Percentiles rank a stretch among this genome's conserved stretches.
Conservation (phyloP, 2,888 invertebrate genomes). For the Oligia latruncula region DNA sequence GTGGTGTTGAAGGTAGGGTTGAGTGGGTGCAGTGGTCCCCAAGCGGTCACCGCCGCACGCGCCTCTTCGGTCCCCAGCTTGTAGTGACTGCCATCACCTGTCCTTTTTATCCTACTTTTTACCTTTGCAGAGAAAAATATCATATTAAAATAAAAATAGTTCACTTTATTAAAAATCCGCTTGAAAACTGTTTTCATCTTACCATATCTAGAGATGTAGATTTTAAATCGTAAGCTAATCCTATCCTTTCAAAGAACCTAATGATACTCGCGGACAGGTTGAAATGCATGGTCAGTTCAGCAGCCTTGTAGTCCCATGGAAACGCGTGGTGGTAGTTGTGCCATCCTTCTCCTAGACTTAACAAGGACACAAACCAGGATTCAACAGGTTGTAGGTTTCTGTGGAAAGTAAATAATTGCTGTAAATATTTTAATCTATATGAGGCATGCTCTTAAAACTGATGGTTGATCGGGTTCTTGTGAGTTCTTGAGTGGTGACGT, state of each 20-base stretch:
- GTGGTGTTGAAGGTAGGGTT: conserved; percentile 83
- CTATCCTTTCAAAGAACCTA: conserved; percentile 90
- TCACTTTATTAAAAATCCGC: background rate
- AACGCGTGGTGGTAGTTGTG: conserved; percentile 98
- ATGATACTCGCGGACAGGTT: conserved; percentile 92
- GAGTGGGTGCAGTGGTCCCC: conserved; percentile 82
- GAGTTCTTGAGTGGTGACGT: background rate
- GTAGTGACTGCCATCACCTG: conserved; percentile 92
- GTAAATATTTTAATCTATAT: background rate
- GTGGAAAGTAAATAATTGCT: conserved; percentile 30
- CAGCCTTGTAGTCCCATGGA: conserved; percentile 97
- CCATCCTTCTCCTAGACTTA: conserved; percentile 96
- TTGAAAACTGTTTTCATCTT: background rate
- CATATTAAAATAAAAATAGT: background rate
- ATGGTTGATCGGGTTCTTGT: background rate
- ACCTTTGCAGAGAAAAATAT: conserved; percentile 76
- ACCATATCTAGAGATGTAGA: conserved; percentile 81
- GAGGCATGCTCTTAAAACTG: background rate
- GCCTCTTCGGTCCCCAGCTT: conserved; percentile 84
- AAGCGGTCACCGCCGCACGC: conserved; percentile 75
- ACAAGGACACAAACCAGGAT: conserved; percentile 92
- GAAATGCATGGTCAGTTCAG: conserved; percentile 92
- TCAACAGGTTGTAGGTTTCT: conserved; percentile 95
- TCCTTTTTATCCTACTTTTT: conserved; percentile 89
- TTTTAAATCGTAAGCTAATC: conserved; percentile 92